Evolutionary conservation across 2,113 vertebrate genomes (phyloP).

Genomic region (Apteryx mantelli): DNA sequence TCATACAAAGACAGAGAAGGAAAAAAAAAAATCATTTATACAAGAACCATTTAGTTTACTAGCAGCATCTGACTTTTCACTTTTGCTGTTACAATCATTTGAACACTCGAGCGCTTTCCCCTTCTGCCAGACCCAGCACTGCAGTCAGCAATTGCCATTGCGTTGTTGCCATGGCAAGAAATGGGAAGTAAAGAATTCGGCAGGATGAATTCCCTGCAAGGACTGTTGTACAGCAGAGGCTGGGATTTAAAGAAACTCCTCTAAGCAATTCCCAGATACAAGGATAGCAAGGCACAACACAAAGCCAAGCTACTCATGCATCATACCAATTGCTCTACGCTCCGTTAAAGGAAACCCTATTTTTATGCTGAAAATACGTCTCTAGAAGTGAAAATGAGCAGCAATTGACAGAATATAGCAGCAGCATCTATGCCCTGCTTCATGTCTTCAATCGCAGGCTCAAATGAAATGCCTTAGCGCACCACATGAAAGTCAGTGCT

Average conservation of each 20-base stretch:
- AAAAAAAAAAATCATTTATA: neutral
- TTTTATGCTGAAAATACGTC: neutral
- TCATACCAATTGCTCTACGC: neutral
- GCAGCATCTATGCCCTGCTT: neutral
- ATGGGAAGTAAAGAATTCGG: neutral
- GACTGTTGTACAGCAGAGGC: rapidly evolving
- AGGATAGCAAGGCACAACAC: neutral
- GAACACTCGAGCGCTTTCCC: neutral
- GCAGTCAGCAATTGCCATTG: neutral
- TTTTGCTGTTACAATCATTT: neutral
- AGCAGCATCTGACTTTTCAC: neutral
- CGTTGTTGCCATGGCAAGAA: neutral
- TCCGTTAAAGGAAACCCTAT: neutral
- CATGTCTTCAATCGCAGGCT: neutral
- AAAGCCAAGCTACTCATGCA: rapidly evolving
- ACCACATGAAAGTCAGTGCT: neutral
- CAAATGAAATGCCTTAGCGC: neutral
- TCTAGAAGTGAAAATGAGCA: neutral
- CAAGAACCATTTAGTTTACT: neutral
- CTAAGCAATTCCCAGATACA: neutral
- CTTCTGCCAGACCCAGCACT: neutral
- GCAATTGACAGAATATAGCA: neutral
- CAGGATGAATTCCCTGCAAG: neutral
- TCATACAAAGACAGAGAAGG: neutral
- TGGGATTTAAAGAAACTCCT: neutral